A percentile compares a stretch with the other conserved stretches of the same genome.
These are phyloP conservation scores for Drosophila virilis DNA, from an alignment of 1,140 invertebrate genomes.

Conservation along the genomic window DNA sequence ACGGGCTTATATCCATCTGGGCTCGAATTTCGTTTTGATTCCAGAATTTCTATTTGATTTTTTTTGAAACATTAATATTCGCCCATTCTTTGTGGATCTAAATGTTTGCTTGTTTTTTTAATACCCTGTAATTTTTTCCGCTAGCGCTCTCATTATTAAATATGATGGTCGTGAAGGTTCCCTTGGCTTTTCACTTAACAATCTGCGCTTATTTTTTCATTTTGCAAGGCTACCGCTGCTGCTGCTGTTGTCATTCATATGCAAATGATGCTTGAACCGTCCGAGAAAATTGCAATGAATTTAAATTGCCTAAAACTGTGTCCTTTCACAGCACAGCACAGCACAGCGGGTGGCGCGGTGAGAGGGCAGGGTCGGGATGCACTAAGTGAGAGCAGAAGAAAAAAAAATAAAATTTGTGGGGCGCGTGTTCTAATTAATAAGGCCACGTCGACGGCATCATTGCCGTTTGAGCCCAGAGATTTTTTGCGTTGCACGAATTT, in stretches of 20 bases:
- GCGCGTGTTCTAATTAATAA: slow-evolving; percentile 78
- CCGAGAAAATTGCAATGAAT: slow-evolving; percentile 67
- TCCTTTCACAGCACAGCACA: slow-evolving; percentile 11
- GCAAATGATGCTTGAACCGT: slow-evolving; percentile 57
- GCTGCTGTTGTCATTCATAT: slow-evolving; percentile 52
- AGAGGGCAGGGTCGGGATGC: background rate
- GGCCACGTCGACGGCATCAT: slow-evolving; percentile 68
- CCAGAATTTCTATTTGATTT: too few species aligned
- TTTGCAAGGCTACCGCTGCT: background rate
- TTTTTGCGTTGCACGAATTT: slow-evolving; percentile 67
- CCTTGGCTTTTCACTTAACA: slow-evolving; percentile 6
- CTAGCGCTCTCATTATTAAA: slow-evolving; percentile 7
- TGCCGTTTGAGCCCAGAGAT: slow-evolving; percentile 70
- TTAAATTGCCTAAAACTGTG: slow-evolving; percentile 65
- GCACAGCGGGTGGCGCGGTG: background rate
- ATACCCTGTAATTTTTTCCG: background rate
- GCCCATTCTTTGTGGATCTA: too few species aligned
- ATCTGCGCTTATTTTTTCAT: slow-evolving; percentile 10
- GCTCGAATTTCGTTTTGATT: too few species aligned
- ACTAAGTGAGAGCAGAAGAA: background rate
- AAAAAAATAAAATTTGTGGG: slow-evolving; percentile 30
- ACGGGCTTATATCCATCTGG: too few species aligned
- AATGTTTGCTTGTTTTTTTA: too few species aligned
- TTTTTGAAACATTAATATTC: too few species aligned
- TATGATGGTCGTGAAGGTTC: slow-evolving; percentile 27